Evolutionary conservation across 2,888 invertebrate species (phyloP).

Genomic region (Cheilosia vernalis): DNA sequence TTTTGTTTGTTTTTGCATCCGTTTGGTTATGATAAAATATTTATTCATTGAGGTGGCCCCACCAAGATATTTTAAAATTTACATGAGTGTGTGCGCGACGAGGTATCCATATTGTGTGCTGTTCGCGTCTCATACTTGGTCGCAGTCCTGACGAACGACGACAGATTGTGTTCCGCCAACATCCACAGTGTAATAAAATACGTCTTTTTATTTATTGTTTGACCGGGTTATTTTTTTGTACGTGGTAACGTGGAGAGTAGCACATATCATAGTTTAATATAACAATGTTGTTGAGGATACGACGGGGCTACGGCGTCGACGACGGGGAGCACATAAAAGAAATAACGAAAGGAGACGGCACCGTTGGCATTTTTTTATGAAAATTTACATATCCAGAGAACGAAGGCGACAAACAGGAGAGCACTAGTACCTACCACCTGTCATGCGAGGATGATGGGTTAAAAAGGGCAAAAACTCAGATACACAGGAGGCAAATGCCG

Average conservation of each 20-base stretch:
- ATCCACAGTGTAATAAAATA: constrained; percentile 3
- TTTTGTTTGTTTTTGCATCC: constrained; percentile 34
- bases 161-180: not conserved
- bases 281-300: constrained; percentile 35
- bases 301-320: not conserved
- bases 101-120: not conserved
- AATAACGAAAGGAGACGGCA: not conserved
- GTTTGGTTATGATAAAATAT: constrained; percentile 44
- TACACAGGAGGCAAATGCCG: not conserved
- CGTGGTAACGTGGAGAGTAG: constrained; percentile 50
- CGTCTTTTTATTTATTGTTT: not conserved
- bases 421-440: constrained; percentile 17
- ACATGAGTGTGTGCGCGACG: not conserved
- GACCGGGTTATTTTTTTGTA: not conserved
- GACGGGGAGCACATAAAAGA: constrained; percentile 12
- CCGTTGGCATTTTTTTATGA: not conserved
- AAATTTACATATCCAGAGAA: constrained; percentile 9
- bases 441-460: constrained; percentile 14
- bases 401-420: constrained; percentile 16
- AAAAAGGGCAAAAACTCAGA: not conserved
- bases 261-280: constrained; percentile 53
- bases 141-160: not conserved
- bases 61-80: not conserved
- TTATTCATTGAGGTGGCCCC: constrained; percentile 15
- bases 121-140: not conserved